Percentiles rank a stretch among this genome's conserved stretches.
Evolutionary conservation across 1,140 invertebrate species (phyloP).

Genomic region (Pissodes strobi): DNA sequence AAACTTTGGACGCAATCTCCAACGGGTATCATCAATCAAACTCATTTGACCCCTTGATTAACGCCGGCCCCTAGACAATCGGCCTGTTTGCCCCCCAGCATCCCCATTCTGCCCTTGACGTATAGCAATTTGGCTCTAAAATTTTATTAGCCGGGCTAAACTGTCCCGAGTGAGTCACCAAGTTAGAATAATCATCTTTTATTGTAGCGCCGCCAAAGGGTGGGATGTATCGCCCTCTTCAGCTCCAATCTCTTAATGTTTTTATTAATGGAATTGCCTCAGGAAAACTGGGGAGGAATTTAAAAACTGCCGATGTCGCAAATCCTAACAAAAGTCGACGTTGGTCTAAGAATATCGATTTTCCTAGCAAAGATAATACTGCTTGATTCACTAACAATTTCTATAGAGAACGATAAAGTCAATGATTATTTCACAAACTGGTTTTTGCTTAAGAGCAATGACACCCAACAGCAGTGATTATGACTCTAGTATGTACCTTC

Average conservation of each 20-base stretch:
- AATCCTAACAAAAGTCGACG: too few species aligned
- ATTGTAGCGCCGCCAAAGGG: constrained; percentile 15
- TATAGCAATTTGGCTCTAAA: constrained; percentile 32
- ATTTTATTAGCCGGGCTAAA: constrained; percentile 34
- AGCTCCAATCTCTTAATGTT: not conserved
- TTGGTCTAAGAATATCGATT: too few species aligned
- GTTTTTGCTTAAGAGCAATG: too few species aligned
- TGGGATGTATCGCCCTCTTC: not conserved
- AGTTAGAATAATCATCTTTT: constrained; percentile 33
- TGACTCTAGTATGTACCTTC: too few species aligned
- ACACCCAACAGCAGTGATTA: too few species aligned
- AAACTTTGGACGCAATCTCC: constrained; percentile 23
- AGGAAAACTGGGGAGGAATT: too few species aligned
- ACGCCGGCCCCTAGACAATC: constrained; percentile 19
- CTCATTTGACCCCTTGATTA: constrained; percentile 21
- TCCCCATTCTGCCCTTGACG: constrained; percentile 21
- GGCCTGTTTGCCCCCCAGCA: not conserved
- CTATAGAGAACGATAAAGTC: too few species aligned
- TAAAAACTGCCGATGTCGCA: too few species aligned
- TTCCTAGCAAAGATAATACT: too few species aligned
- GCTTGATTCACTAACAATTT: too few species aligned
- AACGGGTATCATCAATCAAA: constrained; percentile 20
- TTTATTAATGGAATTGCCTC: not conserved
- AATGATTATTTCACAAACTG: too few species aligned
- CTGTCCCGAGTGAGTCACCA: constrained; percentile 35